Conservation (phyloP, 2,113 vertebrate species). For the Cephalopholis sonnerati region DNA sequence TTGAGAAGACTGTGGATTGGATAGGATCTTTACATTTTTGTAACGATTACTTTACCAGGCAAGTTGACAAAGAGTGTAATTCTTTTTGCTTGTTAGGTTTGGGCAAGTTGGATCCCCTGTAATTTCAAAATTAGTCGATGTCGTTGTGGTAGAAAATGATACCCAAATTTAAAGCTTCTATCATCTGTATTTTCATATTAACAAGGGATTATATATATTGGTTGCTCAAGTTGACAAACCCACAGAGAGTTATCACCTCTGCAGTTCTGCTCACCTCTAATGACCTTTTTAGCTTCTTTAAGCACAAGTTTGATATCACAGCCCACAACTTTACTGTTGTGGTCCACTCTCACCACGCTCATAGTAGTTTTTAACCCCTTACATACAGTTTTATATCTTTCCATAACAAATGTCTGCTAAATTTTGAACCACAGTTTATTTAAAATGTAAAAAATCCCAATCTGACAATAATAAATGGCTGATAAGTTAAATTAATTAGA, state of each 20-base stretch:
- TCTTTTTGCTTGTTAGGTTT: background rate
- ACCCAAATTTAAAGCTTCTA: no score
- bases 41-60: slow-evolving; percentile 17
- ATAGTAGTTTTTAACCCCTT: no score
- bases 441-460: no score
- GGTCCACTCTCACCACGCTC: no score
- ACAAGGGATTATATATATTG: no score
- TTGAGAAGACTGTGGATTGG: background rate
- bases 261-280: background rate
- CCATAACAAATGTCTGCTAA: no score
- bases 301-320: background rate
- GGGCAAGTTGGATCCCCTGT: no score
- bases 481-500: no score
- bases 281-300: background rate
- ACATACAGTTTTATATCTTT: no score
- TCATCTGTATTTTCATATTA: background rate
- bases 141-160: background rate
- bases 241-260: background rate
- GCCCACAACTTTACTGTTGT: background rate
- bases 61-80: slow-evolving; percentile 4
- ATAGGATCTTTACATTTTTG: slow-evolving; percentile 7
- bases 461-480: no score
- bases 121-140: background rate
- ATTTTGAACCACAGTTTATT: no score
- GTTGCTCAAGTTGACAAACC: background rate